A percentile compares a stretch with the other conserved stretches of the same genome.
Evolutionary conservation across 1,140 invertebrate species (phyloP).

Genomic region (Paralvinella palmiformis): DNA sequence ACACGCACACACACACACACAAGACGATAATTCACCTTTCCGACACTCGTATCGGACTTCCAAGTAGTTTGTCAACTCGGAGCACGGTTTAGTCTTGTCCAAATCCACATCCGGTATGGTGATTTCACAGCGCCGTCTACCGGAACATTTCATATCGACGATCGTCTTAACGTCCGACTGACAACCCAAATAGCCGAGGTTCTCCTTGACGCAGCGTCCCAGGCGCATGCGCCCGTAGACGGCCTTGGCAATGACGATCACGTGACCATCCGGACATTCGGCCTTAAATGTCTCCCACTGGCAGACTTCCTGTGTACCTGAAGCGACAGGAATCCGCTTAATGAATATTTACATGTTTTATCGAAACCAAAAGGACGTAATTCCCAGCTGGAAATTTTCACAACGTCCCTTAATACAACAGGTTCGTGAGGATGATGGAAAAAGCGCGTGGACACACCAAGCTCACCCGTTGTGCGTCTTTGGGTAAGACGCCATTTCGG

Average conservation of each 20-base stretch:
- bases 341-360: too few relatives aligned
- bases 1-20: too few relatives aligned
- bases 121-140: conserved; percentile 4
- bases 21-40: too few relatives aligned
- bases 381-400: too few relatives aligned
- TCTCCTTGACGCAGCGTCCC: conserved; percentile 10
- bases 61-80: not conserved
- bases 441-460: too few relatives aligned
- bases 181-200: conserved; percentile 14
- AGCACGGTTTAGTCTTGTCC: not conserved
- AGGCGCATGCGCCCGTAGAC: conserved; percentile 15
- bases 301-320: conserved; percentile 3
- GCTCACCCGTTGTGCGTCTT: too few relatives aligned
- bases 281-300: conserved; percentile 17
- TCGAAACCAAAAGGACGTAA: too few relatives aligned
- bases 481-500: too few relatives aligned
- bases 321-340: too few relatives aligned
- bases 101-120: not conserved
- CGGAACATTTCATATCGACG: not conserved
- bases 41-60: conserved; percentile 1
- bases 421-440: too few relatives aligned
- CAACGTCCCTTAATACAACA: too few relatives aligned
- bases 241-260: conserved; percentile 17
- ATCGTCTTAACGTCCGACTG: not conserved
- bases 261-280: conserved; percentile 11